Evolutionary conservation across 2,888 invertebrate species (phyloP), one percentile per base, ranked within the genome.

Genomic region (Itoplectis maculator): DNA sequence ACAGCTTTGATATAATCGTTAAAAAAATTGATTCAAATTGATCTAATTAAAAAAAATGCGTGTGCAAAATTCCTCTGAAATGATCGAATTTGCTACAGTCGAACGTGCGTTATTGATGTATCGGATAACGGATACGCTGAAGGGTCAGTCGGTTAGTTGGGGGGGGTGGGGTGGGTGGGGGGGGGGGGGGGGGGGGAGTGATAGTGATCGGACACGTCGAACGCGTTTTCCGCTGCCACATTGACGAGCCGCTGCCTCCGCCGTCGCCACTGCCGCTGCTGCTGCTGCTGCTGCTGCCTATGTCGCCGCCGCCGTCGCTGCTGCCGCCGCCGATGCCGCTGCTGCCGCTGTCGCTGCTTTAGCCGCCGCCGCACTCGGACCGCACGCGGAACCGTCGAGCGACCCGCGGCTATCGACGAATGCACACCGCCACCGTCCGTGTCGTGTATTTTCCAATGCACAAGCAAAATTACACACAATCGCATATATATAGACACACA

Each of bases 331-430:
- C 29, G 29, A 29, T 56, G 29, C 29, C 11, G 56, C 15, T 56
- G 56, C 56, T n/a, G 56, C 56, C 13, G 54, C 54, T 11, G 56
- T 29, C 13, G 29, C 29, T 35, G 51, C 68, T 68, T 13, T 18
- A 18, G 51, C 51, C n/a, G n/a, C 37, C 69, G 54, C 56, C 56
- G 70, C 56, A 63, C 63, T 63, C 63, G 56, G 42, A 70, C 42
- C 70, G 56, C 45, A 20, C 56, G 56, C 56, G 56, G 45, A 23
- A 69, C 56, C 54, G 56, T 70, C 42, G 45, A 56, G 49, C 68
- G 47, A 47, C 18, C 56, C 40, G 70, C 56, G 45, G 45, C 70
- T 56, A 70, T 70, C 56, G 29, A 29, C 23, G 70, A 42, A 70
- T 70, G 15, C 29, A 56, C 45, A 29, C 29, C 70, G 54, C 15